A percentile compares a stretch with the other conserved stretches of the same genome.
phyloP scores from a whole-genome alignment of 2,797 vertebrate species.

The Acanthornis magna region DNA sequence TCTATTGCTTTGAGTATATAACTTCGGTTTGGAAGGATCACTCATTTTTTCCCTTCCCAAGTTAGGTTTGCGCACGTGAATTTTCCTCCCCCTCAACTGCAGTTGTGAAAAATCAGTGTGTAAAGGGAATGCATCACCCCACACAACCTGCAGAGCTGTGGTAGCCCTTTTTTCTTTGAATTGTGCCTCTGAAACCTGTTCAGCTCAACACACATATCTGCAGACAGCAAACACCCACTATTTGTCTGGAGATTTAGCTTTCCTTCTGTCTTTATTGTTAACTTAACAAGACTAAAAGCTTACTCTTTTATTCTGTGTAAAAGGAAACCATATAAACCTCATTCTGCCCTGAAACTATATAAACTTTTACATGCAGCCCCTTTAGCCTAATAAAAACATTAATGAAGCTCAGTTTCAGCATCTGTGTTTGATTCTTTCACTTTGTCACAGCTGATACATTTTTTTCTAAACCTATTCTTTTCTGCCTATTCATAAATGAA shows the following conservation, averaged over 20 bases:
- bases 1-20: background rate
- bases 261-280: background rate
- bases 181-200: background rate
- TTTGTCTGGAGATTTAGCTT: background rate
- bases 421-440: background rate
- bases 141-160: background rate
- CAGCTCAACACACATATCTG: background rate
- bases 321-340: background rate
- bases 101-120: background rate
- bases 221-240: background rate
- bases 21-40: background rate
- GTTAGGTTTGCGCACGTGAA: background rate
- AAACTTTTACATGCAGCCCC: background rate
- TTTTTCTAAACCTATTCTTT: background rate
- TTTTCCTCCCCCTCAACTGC: rapidly evolving
- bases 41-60: background rate
- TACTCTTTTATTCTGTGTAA: background rate
- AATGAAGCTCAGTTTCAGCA: background rate
- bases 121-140: background rate
- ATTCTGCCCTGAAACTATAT: background rate
- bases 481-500: background rate
- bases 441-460: background rate
- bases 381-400: background rate
- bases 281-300: background rate
- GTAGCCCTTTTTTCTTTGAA: background rate